A percentile compares a stretch with the other conserved stretches of the same genome.
Conservation (phyloP, 37 sponge, comb jelly and placozoan species). For the Halichondria panicea region DNA sequence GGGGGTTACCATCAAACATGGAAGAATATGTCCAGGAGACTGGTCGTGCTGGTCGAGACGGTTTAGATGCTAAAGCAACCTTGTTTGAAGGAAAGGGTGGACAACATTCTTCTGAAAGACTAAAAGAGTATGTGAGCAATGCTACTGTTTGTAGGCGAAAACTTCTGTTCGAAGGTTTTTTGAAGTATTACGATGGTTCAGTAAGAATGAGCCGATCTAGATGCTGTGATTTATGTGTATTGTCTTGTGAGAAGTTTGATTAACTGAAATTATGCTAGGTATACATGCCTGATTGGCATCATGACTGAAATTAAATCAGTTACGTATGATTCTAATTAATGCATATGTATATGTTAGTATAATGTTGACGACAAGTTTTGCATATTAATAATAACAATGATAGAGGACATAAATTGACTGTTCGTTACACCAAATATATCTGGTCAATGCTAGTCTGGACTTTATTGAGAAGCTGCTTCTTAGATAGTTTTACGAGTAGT, state of each 20-base stretch:
- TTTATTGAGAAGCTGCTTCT: not conserved
- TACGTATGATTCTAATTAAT: not conserved
- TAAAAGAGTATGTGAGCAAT: not conserved
- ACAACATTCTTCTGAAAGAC: not conserved
- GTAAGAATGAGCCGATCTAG: not conserved
- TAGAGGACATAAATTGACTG: not conserved
- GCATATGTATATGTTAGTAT: not conserved
- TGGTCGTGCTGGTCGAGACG: slow-evolving; percentile 61
- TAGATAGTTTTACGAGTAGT: slow-evolving; percentile 1
- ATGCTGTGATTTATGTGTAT: not conserved
- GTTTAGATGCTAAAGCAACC: slow-evolving; percentile 19
- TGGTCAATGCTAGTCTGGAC: slow-evolving; percentile 17
- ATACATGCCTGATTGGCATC: not conserved
- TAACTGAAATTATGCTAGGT: not conserved
- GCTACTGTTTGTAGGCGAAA: slow-evolving; percentile 2
- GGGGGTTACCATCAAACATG: slow-evolving; percentile 30
- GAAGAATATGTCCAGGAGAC: slow-evolving; percentile 53
- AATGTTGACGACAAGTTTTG: too few species aligned
- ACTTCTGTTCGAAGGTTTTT: slow-evolving; percentile 12
- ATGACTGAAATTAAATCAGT: not conserved
- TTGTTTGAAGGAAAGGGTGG: slow-evolving; percentile 16
- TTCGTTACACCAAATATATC: not conserved
- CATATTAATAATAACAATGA: not conserved
- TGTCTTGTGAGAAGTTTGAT: slow-evolving; percentile 10
- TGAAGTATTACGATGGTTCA: not conserved